A percentile compares a stretch with the other conserved stretches of the same genome.
Evolutionary conservation across 2,797 vertebrate genomes (phyloP).

Genomic region (Sarcoramphus papa): DNA sequence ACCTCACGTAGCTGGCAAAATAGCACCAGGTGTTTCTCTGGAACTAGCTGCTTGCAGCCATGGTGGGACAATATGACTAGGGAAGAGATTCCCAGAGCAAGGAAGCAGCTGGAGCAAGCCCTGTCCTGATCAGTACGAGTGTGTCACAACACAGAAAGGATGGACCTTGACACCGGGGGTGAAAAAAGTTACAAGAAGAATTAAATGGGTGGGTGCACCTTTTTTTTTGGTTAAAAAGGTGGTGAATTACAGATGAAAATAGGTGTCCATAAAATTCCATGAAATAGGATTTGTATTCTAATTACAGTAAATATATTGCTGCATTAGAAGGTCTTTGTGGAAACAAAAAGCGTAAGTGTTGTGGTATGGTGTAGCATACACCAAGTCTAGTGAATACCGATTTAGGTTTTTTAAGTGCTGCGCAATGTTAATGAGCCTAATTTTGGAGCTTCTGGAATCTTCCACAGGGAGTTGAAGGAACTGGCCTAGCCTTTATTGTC

Average conservation of each 20-base stretch:
- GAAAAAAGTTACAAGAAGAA: neutral
- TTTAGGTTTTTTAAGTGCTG: neutral
- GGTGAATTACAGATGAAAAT: neutral
- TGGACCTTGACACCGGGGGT: neutral
- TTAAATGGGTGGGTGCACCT: neutral
- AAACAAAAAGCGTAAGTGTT: neutral
- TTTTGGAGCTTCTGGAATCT: neutral
- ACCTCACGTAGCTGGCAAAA: neutral
- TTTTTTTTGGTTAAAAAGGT: neutral
- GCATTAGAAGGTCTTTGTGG: neutral
- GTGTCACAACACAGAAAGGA: neutral
- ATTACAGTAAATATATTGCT: neutral
- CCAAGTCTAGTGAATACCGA: neutral
- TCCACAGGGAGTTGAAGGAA: slow-evolving; percentile 87
- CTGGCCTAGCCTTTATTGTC: slow-evolving; percentile 90
- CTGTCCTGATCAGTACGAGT: rapidly evolving
- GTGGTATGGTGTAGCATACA: no score
- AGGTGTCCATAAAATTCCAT: neutral
- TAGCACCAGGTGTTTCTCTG: neutral
- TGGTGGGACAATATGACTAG: neutral
- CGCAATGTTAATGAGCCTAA: neutral
- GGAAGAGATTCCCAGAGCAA: neutral
- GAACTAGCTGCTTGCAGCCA: neutral
- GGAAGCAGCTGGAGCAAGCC: neutral
- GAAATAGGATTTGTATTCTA: neutral